A percentile compares a stretch with the other conserved stretches of the same genome.
phyloP scores from a whole-genome alignment of 2,113 vertebrate species.

The Protobothrops flavoviridis region DNA sequence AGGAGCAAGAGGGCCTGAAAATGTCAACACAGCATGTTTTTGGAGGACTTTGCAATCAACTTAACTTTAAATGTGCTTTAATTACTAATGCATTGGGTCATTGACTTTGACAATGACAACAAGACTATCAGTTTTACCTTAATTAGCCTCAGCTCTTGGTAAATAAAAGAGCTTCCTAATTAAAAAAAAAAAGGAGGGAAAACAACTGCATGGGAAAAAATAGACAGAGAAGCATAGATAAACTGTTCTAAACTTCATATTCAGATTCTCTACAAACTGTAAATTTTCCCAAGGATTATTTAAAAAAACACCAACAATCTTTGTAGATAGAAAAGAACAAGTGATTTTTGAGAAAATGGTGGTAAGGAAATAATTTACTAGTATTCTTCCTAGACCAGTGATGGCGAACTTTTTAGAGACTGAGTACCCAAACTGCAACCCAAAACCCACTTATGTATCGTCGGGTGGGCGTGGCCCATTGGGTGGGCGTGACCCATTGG shows the following conservation, averaged over 20 bases:
- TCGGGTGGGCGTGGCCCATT: too few species aligned
- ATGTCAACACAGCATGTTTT: constrained; percentile 48
- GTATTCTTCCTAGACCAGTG: background rate
- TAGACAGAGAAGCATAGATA: background rate
- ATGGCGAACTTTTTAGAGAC: too few species aligned
- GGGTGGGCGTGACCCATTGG: too few species aligned
- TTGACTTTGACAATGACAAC: constrained; percentile 62
- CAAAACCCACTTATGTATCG: too few species aligned
- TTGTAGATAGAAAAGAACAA: background rate
- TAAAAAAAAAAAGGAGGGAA: background rate
- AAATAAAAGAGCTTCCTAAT: constrained; percentile 40
- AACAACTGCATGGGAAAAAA: background rate
- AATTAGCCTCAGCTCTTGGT: constrained; percentile 40
- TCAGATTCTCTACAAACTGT: background rate
- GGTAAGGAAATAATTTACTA: background rate
- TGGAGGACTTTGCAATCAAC: constrained; percentile 46
- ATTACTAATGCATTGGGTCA: constrained; percentile 58
- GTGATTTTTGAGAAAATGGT: background rate
- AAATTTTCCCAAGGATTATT: background rate
- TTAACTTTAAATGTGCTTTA: constrained; percentile 62
- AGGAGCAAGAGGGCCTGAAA: constrained; percentile 21
- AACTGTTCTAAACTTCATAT: background rate
- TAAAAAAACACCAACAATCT: background rate
- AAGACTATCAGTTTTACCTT: constrained; percentile 55
- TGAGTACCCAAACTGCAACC: too few species aligned